Percentiles rank a stretch among this genome's conserved stretches.
phyloP scores from a whole-genome alignment of 2,888 invertebrate species.

The Nymphalis c-album region DNA sequence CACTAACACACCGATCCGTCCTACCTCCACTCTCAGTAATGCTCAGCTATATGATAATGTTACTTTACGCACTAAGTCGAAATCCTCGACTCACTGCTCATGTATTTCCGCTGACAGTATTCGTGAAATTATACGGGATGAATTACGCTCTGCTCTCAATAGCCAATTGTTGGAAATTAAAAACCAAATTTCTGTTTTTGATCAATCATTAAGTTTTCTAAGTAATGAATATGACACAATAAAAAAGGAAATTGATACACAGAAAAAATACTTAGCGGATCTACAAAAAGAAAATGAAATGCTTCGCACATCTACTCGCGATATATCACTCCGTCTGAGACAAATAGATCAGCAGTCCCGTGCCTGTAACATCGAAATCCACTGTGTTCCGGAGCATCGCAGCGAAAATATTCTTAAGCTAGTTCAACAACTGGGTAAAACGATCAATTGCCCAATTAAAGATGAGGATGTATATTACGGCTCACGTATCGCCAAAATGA shows the following conservation, averaged over 20 bases:
- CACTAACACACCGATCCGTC: conserved; percentile 18
- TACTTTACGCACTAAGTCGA: conserved; percentile 21
- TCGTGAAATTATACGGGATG: conserved; percentile 22
- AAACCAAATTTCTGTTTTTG: conserved; percentile 17
- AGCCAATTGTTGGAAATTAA: conserved; percentile 15
- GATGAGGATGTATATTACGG: conserved; percentile 32
- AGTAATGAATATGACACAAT: conserved; percentile 15
- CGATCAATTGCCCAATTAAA: conserved; percentile 20
- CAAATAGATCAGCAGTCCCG: conserved; percentile 38
- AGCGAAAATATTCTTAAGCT: conserved; percentile 35
- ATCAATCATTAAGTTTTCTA: conserved; percentile 12
- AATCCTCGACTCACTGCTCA: conserved; percentile 7
- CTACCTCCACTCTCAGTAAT: conserved; percentile 1
- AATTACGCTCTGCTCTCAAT: conserved; percentile 19
- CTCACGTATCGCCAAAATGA: conserved; percentile 39
- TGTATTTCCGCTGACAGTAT: conserved; percentile 21
- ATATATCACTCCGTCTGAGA: conserved; percentile 22
- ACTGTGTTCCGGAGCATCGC: conserved; percentile 41
- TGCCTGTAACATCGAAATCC: conserved; percentile 38
- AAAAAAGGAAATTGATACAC: conserved; percentile 10
- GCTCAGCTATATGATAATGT: conserved; percentile 16
- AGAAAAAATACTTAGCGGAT: conserved; percentile 8
- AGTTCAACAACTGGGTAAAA: conserved; percentile 36
- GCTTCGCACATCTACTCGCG: conserved; percentile 16
- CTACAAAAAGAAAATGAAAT: conserved; percentile 28